phyloP scores from a whole-genome alignment of 2,113 vertebrate species.

The Butastur rufipennis region DNA sequence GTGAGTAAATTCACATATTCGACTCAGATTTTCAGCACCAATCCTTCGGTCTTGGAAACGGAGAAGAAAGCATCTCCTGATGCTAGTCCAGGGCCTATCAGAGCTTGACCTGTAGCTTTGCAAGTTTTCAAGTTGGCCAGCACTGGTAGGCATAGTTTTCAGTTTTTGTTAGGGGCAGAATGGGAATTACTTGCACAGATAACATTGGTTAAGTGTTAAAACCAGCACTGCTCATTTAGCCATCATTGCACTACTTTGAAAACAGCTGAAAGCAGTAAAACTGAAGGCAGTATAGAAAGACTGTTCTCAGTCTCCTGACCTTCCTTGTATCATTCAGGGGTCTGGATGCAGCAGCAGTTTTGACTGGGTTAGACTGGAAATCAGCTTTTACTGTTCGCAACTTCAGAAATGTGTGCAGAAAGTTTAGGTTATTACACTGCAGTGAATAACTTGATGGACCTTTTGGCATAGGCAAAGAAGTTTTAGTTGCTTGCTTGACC shows the following conservation, averaged over 20 bases:
- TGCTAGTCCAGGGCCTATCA: background rate
- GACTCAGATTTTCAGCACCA: background rate
- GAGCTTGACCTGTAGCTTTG: background rate
- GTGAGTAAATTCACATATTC: background rate
- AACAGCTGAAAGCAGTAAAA: background rate
- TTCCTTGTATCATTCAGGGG: background rate
- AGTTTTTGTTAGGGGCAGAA: background rate
- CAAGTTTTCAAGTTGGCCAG: background rate
- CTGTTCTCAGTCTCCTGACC: background rate
- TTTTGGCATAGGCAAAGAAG: background rate
- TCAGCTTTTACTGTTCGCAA: background rate
- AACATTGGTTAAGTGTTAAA: background rate
- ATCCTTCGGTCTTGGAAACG: background rate
- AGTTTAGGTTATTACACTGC: background rate
- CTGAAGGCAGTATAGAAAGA: rapidly evolving
- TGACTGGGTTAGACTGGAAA: background rate
- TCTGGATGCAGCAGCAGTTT: background rate
- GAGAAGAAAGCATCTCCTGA: background rate
- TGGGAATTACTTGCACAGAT: background rate
- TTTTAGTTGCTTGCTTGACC: background rate
- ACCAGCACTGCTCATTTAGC: background rate
- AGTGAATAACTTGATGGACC: background rate
- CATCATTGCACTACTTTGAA: background rate
- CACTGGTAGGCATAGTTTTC: background rate
- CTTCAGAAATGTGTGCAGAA: background rate